Evolutionary conservation across 1,140 invertebrate species (phyloP), one percentile per base, ranked within the genome.

Genomic region (Solenopsis invicta): DNA sequence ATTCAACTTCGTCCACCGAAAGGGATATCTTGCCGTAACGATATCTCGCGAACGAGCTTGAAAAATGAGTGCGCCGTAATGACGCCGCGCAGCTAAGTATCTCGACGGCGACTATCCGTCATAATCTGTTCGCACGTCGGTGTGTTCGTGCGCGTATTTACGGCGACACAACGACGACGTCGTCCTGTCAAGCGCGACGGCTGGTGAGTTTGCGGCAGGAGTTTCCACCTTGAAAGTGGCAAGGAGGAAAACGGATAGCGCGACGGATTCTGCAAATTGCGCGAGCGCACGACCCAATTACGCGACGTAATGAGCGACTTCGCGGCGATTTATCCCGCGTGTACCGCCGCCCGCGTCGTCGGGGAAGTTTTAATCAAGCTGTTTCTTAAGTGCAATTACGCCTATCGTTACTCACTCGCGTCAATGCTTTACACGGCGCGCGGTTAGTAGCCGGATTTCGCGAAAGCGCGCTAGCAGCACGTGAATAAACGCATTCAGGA

Each of bases 51-150:
- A 78, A 62, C 29, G 62, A 24, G 56, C 29, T 89, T 90, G 89
- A 90, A 90, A 89, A 90, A 90, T 90, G 74, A 59, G 75, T 16
- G 10, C 16, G 45, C 77, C 41, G 59, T 89, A 89, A 90, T 74
- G 85, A 89, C 52, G 59, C 6, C 29, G 67, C n/a, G 50, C 29
- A 37, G 52, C 45, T 90, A 89, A 90, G 89, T 87, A 84, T 50
- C 84, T 81, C 54, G 59, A 50, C 45, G 66, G 24, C 29, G 85
- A 85, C 89, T 88, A 88, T 90, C 69, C 71, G 89, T 88, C 87
- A 90, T 90, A 90, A 90, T 90, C 81, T 74, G 76, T 88, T 86
- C 75, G 81, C 9, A 21, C 74, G 56, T 54, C 62, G 41, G 18
- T 54, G 75, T 66, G 37, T 84, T 59, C 41, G n/a, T 67, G 64